These are phyloP conservation scores for Daubentonia madagascariensis DNA, from an alignment of 2,113 vertebrate genomes.

Conservation along the genomic window DNA sequence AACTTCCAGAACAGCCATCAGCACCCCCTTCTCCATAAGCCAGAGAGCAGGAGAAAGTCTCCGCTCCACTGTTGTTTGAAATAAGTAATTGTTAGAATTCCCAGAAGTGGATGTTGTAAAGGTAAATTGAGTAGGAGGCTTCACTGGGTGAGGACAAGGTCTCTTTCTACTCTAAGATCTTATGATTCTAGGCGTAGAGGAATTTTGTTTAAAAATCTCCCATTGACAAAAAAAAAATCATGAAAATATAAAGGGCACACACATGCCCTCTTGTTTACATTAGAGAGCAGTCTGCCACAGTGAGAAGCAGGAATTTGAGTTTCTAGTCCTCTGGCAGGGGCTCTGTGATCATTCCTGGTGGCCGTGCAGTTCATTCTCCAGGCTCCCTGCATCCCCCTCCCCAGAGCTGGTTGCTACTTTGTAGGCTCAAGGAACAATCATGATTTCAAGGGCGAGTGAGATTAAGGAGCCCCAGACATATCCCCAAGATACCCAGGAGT, in stretches of 20 bases:
- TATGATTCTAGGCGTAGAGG: background rate
- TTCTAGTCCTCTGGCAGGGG: too few species aligned
- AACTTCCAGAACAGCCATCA: constrained; percentile 30
- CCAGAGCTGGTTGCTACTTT: too few species aligned
- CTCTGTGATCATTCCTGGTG: background rate
- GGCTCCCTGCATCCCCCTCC: background rate
- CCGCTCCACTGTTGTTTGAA: constrained; percentile 17
- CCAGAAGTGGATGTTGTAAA: background rate
- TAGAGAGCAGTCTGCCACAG: background rate
- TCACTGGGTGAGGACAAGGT: background rate
- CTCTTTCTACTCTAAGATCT: background rate
- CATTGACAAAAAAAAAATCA: background rate
- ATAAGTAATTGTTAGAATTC: constrained; percentile 31
- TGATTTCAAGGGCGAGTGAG: background rate
- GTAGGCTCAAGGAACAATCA: background rate
- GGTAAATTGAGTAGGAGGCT: background rate
- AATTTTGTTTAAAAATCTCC: constrained; percentile 11
- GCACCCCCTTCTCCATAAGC: background rate
- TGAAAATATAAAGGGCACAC: background rate
- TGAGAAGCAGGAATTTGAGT: background rate
- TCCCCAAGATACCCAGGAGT: background rate
- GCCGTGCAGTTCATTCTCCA: fast-evolving
- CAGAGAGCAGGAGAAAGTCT: constrained; percentile 36
- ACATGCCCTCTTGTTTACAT: background rate
- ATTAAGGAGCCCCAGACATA: background rate